Evolutionary conservation across 2,113 vertebrate genomes (phyloP).

Genomic region (Hippopotamus amphibius): DNA sequence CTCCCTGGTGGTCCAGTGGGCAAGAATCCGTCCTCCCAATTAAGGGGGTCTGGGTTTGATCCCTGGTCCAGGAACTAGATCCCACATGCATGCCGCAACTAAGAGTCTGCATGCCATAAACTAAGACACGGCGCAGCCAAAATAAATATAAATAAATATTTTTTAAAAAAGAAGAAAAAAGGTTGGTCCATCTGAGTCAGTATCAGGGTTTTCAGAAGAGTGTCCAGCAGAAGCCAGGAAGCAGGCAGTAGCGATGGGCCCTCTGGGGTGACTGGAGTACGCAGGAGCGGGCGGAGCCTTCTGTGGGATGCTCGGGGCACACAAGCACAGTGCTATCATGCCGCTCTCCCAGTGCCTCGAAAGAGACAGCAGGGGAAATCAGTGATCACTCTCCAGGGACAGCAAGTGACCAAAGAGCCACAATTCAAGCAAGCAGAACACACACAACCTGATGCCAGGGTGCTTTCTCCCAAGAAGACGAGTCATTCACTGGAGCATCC

Average conservation of each 20-base stretch:
- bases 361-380: background rate
- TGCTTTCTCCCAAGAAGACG: background rate
- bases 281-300: background rate
- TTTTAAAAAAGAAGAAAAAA: no score
- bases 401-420: background rate
- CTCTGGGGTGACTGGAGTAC: background rate
- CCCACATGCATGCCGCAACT: no score
- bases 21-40: no score
- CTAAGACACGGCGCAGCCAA: no score
- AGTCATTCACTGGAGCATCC: accelerated
- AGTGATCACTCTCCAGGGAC: background rate
- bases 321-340: background rate
- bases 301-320: background rate
- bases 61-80: no score
- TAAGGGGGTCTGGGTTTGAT: no score
- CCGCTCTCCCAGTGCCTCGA: background rate
- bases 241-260: background rate
- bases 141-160: no score
- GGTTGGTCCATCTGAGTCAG: no score
- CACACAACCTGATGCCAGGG: accelerated
- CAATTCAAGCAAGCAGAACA: background rate
- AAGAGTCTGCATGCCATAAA: no score
- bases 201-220: background rate
- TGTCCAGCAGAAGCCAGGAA: background rate
- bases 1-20: no score